phyloP scores from a whole-genome alignment of 1,140 invertebrate species.

The Drosophila sproati region DNA sequence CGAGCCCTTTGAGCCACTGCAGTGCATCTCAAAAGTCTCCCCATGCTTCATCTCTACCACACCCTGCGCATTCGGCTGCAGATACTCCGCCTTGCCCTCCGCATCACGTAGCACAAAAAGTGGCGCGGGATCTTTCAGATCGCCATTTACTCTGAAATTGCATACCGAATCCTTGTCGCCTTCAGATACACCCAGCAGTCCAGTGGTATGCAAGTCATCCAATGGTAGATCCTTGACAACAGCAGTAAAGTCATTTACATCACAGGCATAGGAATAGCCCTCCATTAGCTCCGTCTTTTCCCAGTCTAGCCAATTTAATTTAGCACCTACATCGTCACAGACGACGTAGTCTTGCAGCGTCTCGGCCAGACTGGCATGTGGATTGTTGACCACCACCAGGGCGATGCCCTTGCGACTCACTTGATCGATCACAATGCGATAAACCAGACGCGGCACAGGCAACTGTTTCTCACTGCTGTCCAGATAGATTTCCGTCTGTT shows the following conservation, averaged over 20 bases:
- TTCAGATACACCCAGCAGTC: conserved; percentile 50
- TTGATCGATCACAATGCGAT: conserved; percentile 86
- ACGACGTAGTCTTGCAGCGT: conserved; percentile 84
- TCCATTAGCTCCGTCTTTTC: conserved; percentile 83
- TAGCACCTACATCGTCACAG: conserved; percentile 85
- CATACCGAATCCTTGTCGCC: conserved; percentile 25
- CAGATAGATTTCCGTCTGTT: conserved; percentile 84
- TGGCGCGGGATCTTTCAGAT: conserved; percentile 67
- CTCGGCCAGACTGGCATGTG: conserved; percentile 81
- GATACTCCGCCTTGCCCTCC: conserved; percentile 41
- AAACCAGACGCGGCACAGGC: conserved; percentile 86
- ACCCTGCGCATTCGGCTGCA: conserved; percentile 61
- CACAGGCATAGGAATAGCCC: conserved; percentile 89
- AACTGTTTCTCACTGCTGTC: conserved; percentile 79
- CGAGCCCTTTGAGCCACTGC: conserved; percentile 28
- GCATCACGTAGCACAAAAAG: conserved; percentile 49
- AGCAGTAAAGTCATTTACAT: conserved; percentile 86
- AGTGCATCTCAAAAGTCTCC: conserved; percentile 68
- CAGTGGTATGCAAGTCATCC: conserved; percentile 51
- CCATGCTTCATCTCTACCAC: conserved; percentile 58
- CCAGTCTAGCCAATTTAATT: conserved; percentile 86
- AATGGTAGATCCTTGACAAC: conserved; percentile 84
- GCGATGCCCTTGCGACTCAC: conserved; percentile 84
- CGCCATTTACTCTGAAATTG: conserved; percentile 62
- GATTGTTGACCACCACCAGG: conserved; percentile 87